Conservation (phyloP, 2,113 vertebrate species). For the Apteryx owenii region DNA sequence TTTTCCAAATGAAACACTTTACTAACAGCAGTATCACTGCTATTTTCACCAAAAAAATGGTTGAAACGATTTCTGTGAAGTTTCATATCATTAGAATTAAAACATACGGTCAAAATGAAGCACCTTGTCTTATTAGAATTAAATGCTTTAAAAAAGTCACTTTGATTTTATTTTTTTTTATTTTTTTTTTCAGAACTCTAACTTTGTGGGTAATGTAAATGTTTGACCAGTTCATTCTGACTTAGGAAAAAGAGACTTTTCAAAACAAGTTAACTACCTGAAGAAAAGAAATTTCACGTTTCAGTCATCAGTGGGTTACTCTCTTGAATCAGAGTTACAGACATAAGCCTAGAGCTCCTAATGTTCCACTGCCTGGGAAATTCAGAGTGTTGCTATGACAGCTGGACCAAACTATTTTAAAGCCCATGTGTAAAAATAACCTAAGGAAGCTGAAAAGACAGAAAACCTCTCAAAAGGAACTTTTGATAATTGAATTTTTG, state of each 20-base stretch:
- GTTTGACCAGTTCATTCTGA: background rate
- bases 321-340: background rate
- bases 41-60: background rate
- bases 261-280: background rate
- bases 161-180: background rate
- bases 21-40: background rate
- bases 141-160: background rate
- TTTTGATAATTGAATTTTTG: background rate
- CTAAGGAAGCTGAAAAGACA: too few relatives aligned
- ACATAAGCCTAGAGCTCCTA: background rate
- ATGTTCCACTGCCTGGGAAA: background rate
- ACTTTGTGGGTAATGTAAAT: background rate
- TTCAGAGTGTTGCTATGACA: background rate
- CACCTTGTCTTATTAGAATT: background rate
- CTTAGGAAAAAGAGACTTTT: background rate
- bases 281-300: background rate
- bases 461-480: background rate
- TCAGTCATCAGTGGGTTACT: background rate
- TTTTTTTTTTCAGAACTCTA: background rate
- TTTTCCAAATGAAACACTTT: background rate
- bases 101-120: background rate
- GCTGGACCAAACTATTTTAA: background rate
- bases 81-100: background rate
- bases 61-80: background rate
- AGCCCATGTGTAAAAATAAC: fast-evolving